These are phyloP conservation scores for Hypercompe scribonia DNA, from an alignment of 2,888 invertebrate genomes.

Conservation along the genomic window DNA sequence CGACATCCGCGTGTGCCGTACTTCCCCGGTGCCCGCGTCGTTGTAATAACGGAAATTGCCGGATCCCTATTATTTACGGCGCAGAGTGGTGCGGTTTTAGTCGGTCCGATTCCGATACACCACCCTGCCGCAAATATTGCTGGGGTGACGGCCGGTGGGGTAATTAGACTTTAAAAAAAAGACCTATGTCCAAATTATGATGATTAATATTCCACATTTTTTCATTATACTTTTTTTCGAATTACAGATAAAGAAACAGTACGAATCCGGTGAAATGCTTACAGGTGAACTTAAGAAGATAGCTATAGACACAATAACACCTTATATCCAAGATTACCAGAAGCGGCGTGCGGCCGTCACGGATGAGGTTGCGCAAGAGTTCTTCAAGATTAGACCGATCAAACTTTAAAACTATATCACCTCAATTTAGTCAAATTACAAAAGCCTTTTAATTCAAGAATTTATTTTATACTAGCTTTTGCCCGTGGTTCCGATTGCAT, in stretches of 20 bases:
- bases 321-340: constrained; percentile 94
- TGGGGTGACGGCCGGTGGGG: too few species aligned
- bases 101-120: too few species aligned
- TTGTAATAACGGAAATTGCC: too few species aligned
- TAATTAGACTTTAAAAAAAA: too few species aligned
- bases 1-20: too few species aligned
- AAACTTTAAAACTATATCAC: constrained; percentile 76
- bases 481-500: too few species aligned
- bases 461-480: background rate
- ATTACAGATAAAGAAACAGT: constrained; percentile 88
- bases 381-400: constrained; percentile 94
- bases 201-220: background rate
- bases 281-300: constrained; percentile 98
- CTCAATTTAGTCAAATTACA: too few species aligned
- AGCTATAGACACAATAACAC: constrained; percentile 90
- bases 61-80: too few species aligned
- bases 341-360: constrained; percentile 92
- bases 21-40: too few species aligned
- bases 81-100: too few species aligned
- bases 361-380: constrained; percentile 93
- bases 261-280: constrained; percentile 94
- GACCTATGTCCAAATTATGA: too few species aligned
- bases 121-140: too few species aligned
- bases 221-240: background rate
- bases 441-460: background rate